These are phyloP conservation scores for Eudemis profundana DNA, from an alignment of 2,888 invertebrate genomes.

Conservation along the genomic window DNA sequence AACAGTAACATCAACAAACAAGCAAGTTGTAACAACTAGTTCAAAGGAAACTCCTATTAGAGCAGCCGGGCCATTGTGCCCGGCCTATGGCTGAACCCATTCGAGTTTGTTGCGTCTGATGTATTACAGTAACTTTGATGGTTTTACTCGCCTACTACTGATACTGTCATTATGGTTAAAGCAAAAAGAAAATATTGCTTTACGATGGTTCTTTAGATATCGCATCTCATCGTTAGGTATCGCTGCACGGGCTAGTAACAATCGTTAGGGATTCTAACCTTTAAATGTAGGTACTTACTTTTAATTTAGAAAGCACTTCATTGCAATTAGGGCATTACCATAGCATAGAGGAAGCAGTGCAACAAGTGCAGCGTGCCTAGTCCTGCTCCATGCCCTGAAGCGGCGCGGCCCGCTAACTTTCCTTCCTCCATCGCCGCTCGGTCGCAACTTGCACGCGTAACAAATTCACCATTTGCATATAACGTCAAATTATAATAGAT, in stretches of 20 bases:
- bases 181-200: no score
- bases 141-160: no score
- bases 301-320: slow-evolving; percentile 25
- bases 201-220: neutral
- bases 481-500: slow-evolving; percentile 38
- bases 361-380: slow-evolving; percentile 37
- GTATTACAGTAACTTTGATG: no score
- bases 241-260: neutral
- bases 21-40: slow-evolving; percentile 66
- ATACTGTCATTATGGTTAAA: no score
- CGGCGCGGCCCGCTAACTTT: slow-evolving; percentile 54
- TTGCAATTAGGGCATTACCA: slow-evolving; percentile 24
- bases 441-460: slow-evolving; percentile 25
- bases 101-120: neutral
- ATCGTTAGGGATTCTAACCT: neutral
- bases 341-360: slow-evolving; percentile 30
- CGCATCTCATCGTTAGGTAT: neutral
- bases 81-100: slow-evolving; percentile 57
- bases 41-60: slow-evolving; percentile 80
- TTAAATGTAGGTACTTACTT: neutral
- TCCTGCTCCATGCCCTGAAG: slow-evolving; percentile 48
- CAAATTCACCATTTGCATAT: slow-evolving; percentile 39
- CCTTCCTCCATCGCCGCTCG: slow-evolving; percentile 51
- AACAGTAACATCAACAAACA: slow-evolving; percentile 65
- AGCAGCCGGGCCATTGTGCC: slow-evolving; percentile 63